Percentiles rank a stretch among this genome's conserved stretches.
phyloP scores from a whole-genome alignment of 2,888 invertebrate genomes.

The Leucozona laternaria region DNA sequence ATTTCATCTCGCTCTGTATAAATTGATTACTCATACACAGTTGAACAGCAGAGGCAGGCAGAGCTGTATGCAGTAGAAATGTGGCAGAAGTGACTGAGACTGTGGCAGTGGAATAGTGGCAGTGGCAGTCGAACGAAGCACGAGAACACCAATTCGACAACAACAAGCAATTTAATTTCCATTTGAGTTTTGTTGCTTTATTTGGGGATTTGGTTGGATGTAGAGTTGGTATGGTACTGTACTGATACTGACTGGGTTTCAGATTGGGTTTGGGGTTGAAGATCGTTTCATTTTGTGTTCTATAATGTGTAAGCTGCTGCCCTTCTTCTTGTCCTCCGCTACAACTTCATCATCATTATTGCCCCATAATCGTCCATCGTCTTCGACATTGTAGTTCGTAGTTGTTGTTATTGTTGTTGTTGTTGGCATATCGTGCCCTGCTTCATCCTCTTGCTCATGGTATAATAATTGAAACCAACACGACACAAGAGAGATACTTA shows the following conservation, averaged over 20 bases:
- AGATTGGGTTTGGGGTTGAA: slow-evolving; percentile 37
- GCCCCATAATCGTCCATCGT: slow-evolving; percentile 22
- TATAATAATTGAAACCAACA: slow-evolving; percentile 73
- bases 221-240: too few species aligned
- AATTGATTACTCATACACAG: slow-evolving; percentile 74
- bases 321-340: neutral
- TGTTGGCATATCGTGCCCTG: slow-evolving; percentile 24
- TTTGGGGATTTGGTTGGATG: slow-evolving; percentile 2
- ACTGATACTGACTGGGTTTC: neutral
- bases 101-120: slow-evolving; percentile 29
- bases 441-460: slow-evolving; percentile 54
- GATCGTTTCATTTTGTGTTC: slow-evolving; percentile 39
- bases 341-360: slow-evolving; percentile 1
- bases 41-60: slow-evolving; percentile 24
- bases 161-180: slow-evolving; percentile 2
- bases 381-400: neutral
- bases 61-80: neutral
- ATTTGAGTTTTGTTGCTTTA: slow-evolving; percentile 15
- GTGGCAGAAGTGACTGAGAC: neutral
- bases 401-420: slow-evolving; percentile 25
- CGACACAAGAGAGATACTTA: slow-evolving; percentile 51
- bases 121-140: slow-evolving; percentile 36
- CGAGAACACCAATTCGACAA: neutral
- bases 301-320: slow-evolving; percentile 21
- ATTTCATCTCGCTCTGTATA: slow-evolving; percentile 37